phyloP scores from a whole-genome alignment of 1,140 invertebrate species.

The Sminthurides bifidus region DNA sequence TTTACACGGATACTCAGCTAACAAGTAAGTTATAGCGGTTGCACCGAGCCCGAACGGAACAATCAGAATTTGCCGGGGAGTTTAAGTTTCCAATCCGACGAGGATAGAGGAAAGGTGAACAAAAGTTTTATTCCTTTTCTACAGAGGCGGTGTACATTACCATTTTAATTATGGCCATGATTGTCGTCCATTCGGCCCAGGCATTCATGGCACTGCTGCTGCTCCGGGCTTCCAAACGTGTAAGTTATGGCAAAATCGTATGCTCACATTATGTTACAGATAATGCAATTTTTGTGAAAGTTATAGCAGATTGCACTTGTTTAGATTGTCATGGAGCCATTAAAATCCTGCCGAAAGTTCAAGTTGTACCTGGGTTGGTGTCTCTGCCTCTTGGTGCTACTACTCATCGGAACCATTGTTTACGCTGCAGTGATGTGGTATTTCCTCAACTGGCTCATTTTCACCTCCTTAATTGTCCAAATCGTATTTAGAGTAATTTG shows the following conservation, averaged over 20 bases:
- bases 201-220: not conserved
- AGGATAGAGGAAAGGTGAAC: not conserved
- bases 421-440: not conserved
- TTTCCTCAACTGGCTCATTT: not conserved
- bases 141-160: constrained; percentile 3
- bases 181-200: not conserved
- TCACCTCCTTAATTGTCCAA: not conserved
- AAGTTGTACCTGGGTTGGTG: not conserved
- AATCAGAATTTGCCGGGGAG: not conserved
- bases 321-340: not conserved
- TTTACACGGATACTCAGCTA: not conserved
- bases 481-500: not conserved
- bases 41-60: not conserved
- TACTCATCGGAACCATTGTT: not conserved
- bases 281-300: not conserved
- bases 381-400: not conserved
- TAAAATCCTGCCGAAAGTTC: not conserved
- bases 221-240: not conserved
- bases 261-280: not conserved
- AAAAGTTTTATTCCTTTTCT: not conserved
- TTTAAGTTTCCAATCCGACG: not conserved
- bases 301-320: not conserved
- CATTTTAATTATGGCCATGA: not conserved
- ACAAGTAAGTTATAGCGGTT: not conserved
- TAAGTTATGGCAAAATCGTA: no score